Percentiles rank a stretch among this genome's conserved stretches.
Conservation (phyloP, 37 sponge, comb jelly and placozoan species). For the Oscarella lobularis region DNA sequence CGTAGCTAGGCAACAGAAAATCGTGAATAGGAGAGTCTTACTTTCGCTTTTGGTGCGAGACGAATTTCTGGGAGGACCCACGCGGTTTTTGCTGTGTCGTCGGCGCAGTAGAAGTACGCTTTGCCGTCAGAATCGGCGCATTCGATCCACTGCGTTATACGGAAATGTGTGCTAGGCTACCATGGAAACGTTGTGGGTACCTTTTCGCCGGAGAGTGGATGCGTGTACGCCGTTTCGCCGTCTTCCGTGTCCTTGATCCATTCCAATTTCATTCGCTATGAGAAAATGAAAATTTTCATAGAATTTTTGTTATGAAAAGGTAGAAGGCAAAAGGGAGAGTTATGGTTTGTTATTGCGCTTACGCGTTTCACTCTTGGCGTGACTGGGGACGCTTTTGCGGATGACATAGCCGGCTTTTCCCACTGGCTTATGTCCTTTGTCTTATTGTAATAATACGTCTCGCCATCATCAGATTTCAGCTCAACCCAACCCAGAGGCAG, state of each 20-base stretch:
- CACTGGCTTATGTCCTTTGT: neutral
- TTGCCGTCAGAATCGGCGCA: slow-evolving; percentile 2
- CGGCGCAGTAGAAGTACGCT: neutral
- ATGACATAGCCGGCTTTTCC: neutral
- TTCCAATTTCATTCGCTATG: too few relatives aligned
- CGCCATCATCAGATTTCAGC: slow-evolving; percentile 39
- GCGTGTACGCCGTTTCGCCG: neutral
- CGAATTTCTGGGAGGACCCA: neutral
- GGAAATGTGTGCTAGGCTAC: neutral
- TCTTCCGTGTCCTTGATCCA: neutral
- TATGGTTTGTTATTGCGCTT: too few relatives aligned
- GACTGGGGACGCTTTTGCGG: too few relatives aligned
- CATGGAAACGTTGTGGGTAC: slow-evolving; percentile 3
- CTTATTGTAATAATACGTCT: slow-evolving; percentile 46
- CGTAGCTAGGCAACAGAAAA: too few relatives aligned
- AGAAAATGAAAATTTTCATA: too few relatives aligned
- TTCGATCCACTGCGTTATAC: neutral
- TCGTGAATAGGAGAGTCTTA: too few relatives aligned
- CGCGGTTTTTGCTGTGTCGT: neutral
- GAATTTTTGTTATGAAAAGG: too few relatives aligned
- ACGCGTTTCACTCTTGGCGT: too few relatives aligned
- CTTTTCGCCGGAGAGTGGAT: neutral
- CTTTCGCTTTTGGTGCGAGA: neutral
- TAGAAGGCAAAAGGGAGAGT: too few relatives aligned
- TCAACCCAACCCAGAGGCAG: slow-evolving; percentile 59